Evolutionary conservation across 2,797 vertebrate species (phyloP), one percentile per base, ranked within the genome.

Genomic region (Danio tinwini): DNA sequence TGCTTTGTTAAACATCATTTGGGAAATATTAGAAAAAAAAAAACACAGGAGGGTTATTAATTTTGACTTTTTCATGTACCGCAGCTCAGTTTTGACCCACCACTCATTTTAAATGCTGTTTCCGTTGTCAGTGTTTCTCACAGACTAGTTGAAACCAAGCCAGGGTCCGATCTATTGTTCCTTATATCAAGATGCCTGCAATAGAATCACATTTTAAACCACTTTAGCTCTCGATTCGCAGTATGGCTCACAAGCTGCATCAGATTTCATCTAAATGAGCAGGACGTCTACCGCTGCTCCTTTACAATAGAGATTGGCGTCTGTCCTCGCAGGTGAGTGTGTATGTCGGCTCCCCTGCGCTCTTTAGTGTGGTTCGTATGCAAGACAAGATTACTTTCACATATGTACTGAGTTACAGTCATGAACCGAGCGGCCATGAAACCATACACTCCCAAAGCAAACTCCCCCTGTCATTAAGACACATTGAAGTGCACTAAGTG

Each of bases 351-450:
- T 71, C 47, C 70, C 29, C 56, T 21, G 52, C 17, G 11, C 56
- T 39, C 63, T 61, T 74, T 45, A 55, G 21, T 47, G 47, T 53
- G 67, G 55, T 21, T 53, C 47, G 1, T 78, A 14, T 1, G 45
- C 29, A 68, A 59, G 52, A 17, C 9, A 12, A 49, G 56, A 62
- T 65, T 68, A 45, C 39, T 75, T 74, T 80, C 65, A 69, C 61
- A 70, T 80, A 29, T 50, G 8, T 80, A 81, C 82, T 53, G 21
- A 77, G 74, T 82, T 77, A 83, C 74, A 76, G 59, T 74, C 74
- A 40, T 72, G 71, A 81, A 82, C 76, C 71, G 49, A 37, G 55
- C n/a, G 17, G 72, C 58, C 50, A 47, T 39, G 83, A 77, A 77
- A 86, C 82, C 67, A 47, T 78, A 81, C 78, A 50, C 80, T 67